Evolutionary conservation across 35 echinoderm and acorn worm species (phyloP), one percentile per base, ranked within the genome.

Genomic region (Diadema setosum): DNA sequence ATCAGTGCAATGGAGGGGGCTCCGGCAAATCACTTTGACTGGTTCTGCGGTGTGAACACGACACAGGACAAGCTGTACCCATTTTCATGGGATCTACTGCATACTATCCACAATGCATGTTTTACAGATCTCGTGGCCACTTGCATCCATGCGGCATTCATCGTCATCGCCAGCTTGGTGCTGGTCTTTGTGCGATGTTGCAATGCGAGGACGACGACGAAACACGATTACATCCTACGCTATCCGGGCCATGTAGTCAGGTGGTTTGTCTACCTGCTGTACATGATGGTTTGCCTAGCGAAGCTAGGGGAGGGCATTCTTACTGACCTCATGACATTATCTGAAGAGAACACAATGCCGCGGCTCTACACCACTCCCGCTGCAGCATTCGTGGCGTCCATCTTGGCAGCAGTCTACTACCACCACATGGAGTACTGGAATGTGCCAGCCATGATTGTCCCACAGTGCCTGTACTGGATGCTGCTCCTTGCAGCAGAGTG

Each of bases 61-160:
- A 20, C 59, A 5, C 14, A 32, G 2, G 37, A 45, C 5, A 42
- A 25, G 30, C 32, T 91, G 1, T 55, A 49, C 36, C 64, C 70
- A 35, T 92, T 92, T 37, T 32, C 20, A 6, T 93, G 87, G 91
- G 91, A 93, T 75, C 30, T 85, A 39, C 46, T 87, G 26, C 75
- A 90, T 60, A 97, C 91, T 2, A 20, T 97, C 34, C 80, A 93
- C 64, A 93, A 97, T 89, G 75, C 87, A 39, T 97, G 95, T 52
- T 97, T 90, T 56, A 82, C 83, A 17, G 85, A 97, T 49, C 84
- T 97, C 26, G 43, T 97, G n/a, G 49, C 85, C 39, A 84, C 87
- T 24, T 15, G 88, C n/a, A 82, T 86, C 7, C 95, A 97, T 46
- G 23, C 84, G 11, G 23, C 85, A 9, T 93, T 97, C 61, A 45